Conservation (phyloP, 1,140 invertebrate species). For the Brachionus plicatilis region DNA sequence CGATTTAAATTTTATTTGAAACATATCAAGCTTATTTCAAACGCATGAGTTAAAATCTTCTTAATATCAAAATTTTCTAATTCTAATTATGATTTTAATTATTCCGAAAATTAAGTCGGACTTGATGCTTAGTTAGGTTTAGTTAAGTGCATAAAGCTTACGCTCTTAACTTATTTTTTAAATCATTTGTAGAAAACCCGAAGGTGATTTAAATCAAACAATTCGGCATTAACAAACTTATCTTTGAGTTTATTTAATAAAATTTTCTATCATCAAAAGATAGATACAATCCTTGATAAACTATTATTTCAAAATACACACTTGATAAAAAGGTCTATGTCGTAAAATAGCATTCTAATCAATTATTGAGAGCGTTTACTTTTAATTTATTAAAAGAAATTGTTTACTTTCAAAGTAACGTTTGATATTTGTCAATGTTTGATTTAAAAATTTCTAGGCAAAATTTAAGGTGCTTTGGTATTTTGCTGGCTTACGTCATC, state of each 20-base stretch:
- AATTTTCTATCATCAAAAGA: neutral
- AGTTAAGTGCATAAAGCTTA: too few relatives aligned
- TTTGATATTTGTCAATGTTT: neutral
- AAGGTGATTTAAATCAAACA: neutral
- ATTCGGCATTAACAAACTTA: neutral
- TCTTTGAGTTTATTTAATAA: neutral
- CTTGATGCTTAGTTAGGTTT: too few relatives aligned
- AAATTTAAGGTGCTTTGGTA: neutral
- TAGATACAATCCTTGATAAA: neutral
- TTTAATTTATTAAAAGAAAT: neutral
- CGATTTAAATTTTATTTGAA: neutral
- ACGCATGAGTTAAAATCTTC: too few relatives aligned
- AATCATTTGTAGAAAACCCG: neutral
- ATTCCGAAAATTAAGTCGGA: neutral
- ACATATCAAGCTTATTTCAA: neutral
- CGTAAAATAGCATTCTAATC: neutral
- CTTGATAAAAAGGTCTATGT: neutral
- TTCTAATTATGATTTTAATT: neutral
- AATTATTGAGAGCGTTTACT: neutral
- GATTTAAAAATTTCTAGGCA: neutral
- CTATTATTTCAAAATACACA: neutral
- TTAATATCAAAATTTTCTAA: neutral
- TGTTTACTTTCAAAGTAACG: neutral
- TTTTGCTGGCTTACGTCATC: too few relatives aligned
- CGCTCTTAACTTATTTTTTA: neutral